Evolutionary conservation across 2,113 vertebrate genomes (phyloP).

Genomic region (Leptocoma aspasia): DNA sequence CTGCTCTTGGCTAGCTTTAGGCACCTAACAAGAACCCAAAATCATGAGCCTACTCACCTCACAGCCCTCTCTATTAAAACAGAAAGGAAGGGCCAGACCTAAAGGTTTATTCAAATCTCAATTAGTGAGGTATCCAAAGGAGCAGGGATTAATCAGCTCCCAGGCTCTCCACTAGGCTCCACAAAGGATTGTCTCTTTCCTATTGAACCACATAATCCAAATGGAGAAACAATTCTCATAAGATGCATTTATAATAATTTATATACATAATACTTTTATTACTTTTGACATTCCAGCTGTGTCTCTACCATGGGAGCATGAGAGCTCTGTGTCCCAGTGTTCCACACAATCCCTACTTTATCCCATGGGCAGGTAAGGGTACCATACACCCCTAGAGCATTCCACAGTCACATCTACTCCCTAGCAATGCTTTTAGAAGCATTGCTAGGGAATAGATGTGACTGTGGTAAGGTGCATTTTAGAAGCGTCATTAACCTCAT

Average conservation of each 20-base stretch:
- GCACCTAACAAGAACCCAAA: not conserved
- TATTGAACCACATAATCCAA: not conserved
- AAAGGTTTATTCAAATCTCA: not conserved
- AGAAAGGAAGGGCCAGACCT: not conserved
- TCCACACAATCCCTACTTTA: not conserved
- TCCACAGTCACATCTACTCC: not conserved
- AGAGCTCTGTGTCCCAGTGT: not conserved
- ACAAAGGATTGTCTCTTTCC: not conserved
- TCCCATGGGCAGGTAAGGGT: not conserved
- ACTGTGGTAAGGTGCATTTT: too few species aligned
- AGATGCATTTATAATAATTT: not conserved
- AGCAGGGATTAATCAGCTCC: not conserved
- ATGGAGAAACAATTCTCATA: not conserved
- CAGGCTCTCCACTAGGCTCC: not conserved
- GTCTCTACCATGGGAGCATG: not conserved
- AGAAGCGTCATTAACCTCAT: not conserved
- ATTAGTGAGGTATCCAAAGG: not conserved
- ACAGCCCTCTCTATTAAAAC: not conserved
- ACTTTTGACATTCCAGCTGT: not conserved
- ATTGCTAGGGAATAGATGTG: too few species aligned
- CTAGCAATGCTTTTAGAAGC: not conserved
- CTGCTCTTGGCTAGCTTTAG: not conserved
- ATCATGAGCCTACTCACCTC: not conserved
- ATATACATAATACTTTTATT: not conserved
- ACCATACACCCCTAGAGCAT: accelerated